Percentiles rank a stretch among this genome's conserved stretches.
Evolutionary conservation across 2,113 vertebrate species (phyloP).

Genomic region (Nothocercus nigrocapillus): DNA sequence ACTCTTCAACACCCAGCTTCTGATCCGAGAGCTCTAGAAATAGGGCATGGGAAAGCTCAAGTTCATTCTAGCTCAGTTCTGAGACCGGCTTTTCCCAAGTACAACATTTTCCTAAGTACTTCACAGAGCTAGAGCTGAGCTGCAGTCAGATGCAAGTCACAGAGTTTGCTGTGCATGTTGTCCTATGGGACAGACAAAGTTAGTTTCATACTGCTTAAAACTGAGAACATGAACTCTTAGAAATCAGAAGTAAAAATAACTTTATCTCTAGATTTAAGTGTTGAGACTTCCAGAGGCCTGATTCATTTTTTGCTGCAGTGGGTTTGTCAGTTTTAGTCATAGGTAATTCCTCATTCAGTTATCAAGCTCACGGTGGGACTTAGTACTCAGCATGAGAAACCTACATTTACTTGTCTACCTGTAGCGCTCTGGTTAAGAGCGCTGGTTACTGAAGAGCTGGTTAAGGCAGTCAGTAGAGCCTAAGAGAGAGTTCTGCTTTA

Average conservation of each 20-base stretch:
- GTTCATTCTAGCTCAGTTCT: background rate
- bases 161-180: background rate
- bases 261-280: background rate
- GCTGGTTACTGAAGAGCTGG: background rate
- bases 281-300: background rate
- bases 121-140: background rate
- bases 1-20: slow-evolving; percentile 33
- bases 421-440: background rate
- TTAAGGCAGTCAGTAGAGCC: background rate
- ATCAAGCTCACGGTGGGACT: background rate
- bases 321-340: background rate
- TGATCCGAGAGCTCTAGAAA: background rate
- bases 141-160: background rate
- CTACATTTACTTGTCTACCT: background rate
- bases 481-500: background rate
- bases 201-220: background rate
- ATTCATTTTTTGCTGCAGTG: background rate
- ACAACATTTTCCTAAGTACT: background rate
- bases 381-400: background rate
- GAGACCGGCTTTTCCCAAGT: background rate
- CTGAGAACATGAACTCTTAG: background rate
- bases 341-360: background rate
- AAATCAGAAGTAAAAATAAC: background rate
- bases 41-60: background rate
- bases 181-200: background rate